A percentile compares a stretch with the other conserved stretches of the same genome.
phyloP scores from a whole-genome alignment of 2,888 invertebrate genomes.

The Meandrusa payeni region DNA sequence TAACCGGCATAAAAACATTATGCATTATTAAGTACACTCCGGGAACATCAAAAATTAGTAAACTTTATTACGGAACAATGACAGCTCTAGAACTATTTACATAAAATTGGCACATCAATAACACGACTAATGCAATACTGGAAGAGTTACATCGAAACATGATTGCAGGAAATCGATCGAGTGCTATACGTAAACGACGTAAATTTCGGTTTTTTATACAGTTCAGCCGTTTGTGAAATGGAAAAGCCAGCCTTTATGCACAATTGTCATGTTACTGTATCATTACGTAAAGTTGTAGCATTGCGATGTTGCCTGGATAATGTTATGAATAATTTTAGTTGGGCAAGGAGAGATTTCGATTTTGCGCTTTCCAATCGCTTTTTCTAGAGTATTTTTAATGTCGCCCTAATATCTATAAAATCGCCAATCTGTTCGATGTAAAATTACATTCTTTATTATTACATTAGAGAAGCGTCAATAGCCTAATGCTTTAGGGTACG shows the following conservation, averaged over 20 bases:
- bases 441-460: too few species aligned
- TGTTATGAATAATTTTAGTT: too few species aligned
- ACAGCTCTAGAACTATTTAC: background rate
- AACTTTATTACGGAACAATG: conserved; percentile 1
- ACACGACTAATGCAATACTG: conserved; percentile 1
- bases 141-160: conserved; percentile 8
- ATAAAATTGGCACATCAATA: conserved; percentile 8
- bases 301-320: too few species aligned
- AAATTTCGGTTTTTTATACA: conserved; percentile 10
- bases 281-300: conserved; percentile 1
- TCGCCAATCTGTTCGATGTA: too few species aligned
- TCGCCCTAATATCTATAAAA: too few species aligned
- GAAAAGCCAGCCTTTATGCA: conserved; percentile 14
- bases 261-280: conserved; percentile 7
- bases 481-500: too few species aligned
- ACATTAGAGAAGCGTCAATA: too few species aligned
- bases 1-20: background rate
- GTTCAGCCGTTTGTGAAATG: conserved; percentile 13
- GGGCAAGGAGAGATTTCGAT: too few species aligned
- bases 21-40: too few species aligned
- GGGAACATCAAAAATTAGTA: too few species aligned
- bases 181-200: conserved; percentile 1
- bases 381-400: too few species aligned
- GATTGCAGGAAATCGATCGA: conserved; percentile 12
- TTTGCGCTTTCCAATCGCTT: too few species aligned